Evolutionary conservation across 2,113 vertebrate genomes (phyloP).

Genomic region (Ciconia stormi): DNA sequence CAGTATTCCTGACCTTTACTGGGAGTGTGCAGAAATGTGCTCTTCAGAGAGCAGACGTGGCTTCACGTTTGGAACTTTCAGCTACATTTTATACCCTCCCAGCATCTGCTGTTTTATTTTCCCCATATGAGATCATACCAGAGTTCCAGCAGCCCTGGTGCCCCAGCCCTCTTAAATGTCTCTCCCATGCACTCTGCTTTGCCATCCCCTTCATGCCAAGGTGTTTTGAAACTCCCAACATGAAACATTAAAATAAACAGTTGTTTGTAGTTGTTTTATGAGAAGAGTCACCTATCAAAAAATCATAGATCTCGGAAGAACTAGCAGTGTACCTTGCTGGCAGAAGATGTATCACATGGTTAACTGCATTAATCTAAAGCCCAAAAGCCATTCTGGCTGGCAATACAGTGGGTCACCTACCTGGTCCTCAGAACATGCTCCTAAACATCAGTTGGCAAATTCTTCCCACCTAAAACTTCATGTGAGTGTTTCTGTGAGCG

Average conservation of each 20-base stretch:
- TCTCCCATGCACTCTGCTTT: background rate
- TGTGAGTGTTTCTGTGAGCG: background rate
- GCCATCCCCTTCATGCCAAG: background rate
- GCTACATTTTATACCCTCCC: background rate
- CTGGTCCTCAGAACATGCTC: background rate
- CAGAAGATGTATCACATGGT: background rate
- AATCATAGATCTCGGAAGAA: background rate
- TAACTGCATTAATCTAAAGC: background rate
- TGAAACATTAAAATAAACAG: background rate
- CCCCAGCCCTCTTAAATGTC: background rate
- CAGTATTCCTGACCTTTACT: constrained; percentile 6
- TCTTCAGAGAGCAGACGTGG: background rate
- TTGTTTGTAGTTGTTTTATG: background rate
- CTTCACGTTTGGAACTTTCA: background rate
- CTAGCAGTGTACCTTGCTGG: background rate
- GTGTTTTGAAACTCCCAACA: background rate
- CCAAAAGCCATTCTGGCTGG: background rate
- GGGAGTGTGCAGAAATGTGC: background rate
- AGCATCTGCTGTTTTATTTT: background rate
- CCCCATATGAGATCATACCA: background rate
- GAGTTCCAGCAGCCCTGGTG: background rate
- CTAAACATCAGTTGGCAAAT: background rate
- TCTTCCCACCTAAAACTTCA: background rate
- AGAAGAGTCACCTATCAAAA: background rate
- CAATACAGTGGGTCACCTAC: background rate